phyloP scores from a whole-genome alignment of 2,113 vertebrate species.

The Ochotona curzoniae region DNA sequence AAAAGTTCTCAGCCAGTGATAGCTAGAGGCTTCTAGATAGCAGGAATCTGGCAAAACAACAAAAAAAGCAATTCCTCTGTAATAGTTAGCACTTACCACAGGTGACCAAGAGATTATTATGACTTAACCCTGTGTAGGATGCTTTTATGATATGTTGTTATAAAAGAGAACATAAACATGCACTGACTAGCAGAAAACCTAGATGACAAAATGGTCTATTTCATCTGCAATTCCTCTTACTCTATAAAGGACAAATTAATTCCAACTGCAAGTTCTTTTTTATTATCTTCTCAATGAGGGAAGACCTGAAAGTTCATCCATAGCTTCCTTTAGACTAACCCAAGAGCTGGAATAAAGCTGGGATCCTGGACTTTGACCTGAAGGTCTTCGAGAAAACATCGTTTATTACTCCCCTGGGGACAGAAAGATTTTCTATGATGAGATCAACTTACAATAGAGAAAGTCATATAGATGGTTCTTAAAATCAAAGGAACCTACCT shows the following conservation, averaged over 20 bases:
- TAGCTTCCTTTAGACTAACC: slow-evolving; percentile 48
- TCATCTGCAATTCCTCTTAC: slow-evolving; percentile 73
- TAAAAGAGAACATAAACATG: slow-evolving; percentile 50
- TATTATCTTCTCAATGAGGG: slow-evolving; percentile 65
- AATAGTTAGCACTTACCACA: slow-evolving; percentile 61
- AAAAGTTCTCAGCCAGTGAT: not conserved
- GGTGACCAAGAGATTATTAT: slow-evolving; percentile 48
- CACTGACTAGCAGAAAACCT: not conserved
- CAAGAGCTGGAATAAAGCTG: slow-evolving; percentile 64
- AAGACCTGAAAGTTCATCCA: slow-evolving; percentile 67
- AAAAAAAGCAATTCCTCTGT: slow-evolving; percentile 4
- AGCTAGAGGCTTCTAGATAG: not conserved
- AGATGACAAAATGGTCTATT: slow-evolving; percentile 57
- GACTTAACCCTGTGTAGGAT: slow-evolving; percentile 51
- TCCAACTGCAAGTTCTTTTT: slow-evolving; percentile 69
- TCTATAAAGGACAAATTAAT: slow-evolving; percentile 73
- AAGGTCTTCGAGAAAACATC: slow-evolving; percentile 64
- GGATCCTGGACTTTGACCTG: slow-evolving; percentile 52
- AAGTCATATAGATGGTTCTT: slow-evolving; percentile 27
- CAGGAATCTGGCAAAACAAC: slow-evolving; percentile 28
- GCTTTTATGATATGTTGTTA: slow-evolving; percentile 64
- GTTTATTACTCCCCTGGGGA: slow-evolving; percentile 59
- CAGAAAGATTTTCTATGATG: slow-evolving; percentile 48
- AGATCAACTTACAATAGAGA: slow-evolving; percentile 48
- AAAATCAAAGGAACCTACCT: slow-evolving; percentile 44